Evolutionary conservation across 2,888 invertebrate species (phyloP).

Genomic region (Drosophila peninsularis): DNA sequence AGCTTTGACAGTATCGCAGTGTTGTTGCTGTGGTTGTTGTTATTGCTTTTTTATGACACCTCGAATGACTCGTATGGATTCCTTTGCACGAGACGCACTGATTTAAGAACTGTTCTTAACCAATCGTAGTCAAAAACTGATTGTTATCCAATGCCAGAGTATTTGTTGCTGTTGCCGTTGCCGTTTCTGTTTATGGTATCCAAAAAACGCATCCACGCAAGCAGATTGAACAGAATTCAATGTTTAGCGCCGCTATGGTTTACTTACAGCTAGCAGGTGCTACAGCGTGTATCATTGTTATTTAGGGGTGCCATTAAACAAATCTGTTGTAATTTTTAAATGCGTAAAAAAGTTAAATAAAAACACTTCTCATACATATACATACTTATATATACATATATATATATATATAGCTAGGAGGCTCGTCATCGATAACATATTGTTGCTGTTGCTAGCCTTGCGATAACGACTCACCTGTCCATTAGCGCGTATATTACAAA

Average conservation of each 20-base stretch:
- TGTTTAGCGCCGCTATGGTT: conserved; percentile 27
- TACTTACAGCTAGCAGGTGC: conserved; percentile 26
- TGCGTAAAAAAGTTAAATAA: conserved; percentile 61
- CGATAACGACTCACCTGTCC: conserved; percentile 24
- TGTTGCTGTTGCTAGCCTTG: conserved; percentile 21
- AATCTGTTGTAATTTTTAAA: conserved; percentile 16
- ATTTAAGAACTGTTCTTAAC: conserved; percentile 15
- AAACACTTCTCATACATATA: conserved; percentile 61
- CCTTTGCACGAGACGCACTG: conserved; percentile 3
- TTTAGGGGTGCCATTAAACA: conserved; percentile 11
- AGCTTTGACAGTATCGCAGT: conserved; percentile 21
- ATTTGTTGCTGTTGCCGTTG: conserved; percentile 30
- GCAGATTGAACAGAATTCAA: conserved; percentile 27
- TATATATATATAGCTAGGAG: conserved; percentile 33
- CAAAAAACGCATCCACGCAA: conserved; percentile 52
- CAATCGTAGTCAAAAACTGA: conserved; percentile 31
- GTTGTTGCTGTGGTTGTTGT: conserved; percentile 1
- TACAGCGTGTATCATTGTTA: conserved; percentile 34
- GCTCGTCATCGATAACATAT: conserved; percentile 65
- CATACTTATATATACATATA: conserved; percentile 26
- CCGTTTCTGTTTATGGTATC: conserved; percentile 39
- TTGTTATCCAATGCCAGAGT: conserved; percentile 44
- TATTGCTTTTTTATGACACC: conserved; percentile 15
- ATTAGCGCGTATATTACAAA: conserved; percentile 8
- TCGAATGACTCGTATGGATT: conserved; percentile 5